Percentiles rank a stretch among this genome's conserved stretches.
phyloP scores from a whole-genome alignment of 2,797 vertebrate genomes.

The Xenentodon cancila region DNA sequence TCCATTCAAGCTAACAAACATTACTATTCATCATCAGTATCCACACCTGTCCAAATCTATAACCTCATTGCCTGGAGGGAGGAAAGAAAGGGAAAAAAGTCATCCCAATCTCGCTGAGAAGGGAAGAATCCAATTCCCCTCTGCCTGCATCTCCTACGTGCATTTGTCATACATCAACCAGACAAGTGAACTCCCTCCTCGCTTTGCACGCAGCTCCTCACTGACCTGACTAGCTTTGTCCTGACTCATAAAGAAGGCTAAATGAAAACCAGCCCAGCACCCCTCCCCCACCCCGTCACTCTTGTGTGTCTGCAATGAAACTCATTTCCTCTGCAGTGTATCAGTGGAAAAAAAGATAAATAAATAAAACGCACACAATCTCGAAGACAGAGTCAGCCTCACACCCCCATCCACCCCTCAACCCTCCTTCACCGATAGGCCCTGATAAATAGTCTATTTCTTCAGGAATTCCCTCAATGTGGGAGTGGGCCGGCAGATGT shows the following conservation, averaged over 20 bases:
- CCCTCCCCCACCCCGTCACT: conserved; percentile 10
- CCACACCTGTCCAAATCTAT: conserved; percentile 71
- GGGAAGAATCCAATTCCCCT: conserved; percentile 66
- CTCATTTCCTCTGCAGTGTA: conserved; percentile 72
- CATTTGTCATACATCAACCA: conserved; percentile 74
- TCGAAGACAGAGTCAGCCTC: conserved; percentile 34
- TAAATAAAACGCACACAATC: conserved; percentile 40
- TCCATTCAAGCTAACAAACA: conserved; percentile 49
- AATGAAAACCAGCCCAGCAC: conserved; percentile 65
- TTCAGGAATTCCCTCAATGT: conserved; percentile 67
- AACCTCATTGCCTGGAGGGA: conserved; percentile 54
- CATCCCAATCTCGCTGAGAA: conserved; percentile 35
- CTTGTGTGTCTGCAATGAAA: conserved; percentile 56
- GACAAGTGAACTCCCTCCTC: conserved; percentile 68
- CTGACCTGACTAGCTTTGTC: conserved; percentile 59
- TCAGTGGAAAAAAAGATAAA: conserved; percentile 18
- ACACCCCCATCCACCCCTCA: background rate
- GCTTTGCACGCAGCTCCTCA: conserved; percentile 49
- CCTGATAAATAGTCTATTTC: conserved; percentile 53
- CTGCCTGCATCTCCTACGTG: conserved; percentile 45
- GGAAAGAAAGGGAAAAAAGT: conserved; percentile 20
- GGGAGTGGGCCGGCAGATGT: conserved; percentile 68
- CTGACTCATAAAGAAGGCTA: conserved; percentile 70
- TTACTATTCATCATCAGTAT: conserved; percentile 71
- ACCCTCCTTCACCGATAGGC: background rate